A percentile compares a stretch with the other conserved stretches of the same genome.
Evolutionary conservation across 2,797 vertebrate species (phyloP).

Genomic region (Morus bassanus): DNA sequence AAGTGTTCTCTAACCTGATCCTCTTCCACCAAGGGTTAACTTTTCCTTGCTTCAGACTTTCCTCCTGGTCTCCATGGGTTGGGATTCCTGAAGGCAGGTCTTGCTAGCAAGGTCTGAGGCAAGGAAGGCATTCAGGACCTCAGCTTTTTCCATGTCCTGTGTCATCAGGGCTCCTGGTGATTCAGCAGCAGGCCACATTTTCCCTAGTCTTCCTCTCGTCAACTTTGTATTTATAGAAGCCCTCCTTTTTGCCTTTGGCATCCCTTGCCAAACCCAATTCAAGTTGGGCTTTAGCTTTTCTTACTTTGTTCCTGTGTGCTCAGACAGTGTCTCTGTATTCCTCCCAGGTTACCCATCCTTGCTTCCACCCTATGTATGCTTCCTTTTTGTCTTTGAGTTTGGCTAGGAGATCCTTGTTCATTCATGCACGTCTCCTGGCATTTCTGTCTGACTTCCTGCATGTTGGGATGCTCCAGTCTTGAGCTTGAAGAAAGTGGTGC

Average conservation of each 20-base stretch:
- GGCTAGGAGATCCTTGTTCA: background rate
- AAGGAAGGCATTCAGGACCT: background rate
- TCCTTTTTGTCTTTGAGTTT: background rate
- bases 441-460: background rate
- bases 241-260: background rate
- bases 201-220: background rate
- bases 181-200: background rate
- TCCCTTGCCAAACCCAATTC: background rate
- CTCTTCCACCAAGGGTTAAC: background rate
- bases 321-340: background rate
- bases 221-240: background rate
- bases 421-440: background rate
- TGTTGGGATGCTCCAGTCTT: background rate
- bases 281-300: background rate
- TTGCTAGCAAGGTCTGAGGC: background rate
- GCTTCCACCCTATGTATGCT: background rate
- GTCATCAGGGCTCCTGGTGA: background rate
- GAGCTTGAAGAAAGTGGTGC: background rate
- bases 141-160: background rate
- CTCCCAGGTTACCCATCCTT: background rate
- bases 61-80: fast-evolving
- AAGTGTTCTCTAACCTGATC: background rate
- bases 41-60: background rate
- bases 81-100: background rate
- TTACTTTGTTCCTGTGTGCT: background rate